Percentiles rank a stretch among this genome's conserved stretches.
These are phyloP conservation scores for Siderastrea siderea DNA, from an alignment of 92 coral and sea anemone species.

Conservation along the genomic window DNA sequence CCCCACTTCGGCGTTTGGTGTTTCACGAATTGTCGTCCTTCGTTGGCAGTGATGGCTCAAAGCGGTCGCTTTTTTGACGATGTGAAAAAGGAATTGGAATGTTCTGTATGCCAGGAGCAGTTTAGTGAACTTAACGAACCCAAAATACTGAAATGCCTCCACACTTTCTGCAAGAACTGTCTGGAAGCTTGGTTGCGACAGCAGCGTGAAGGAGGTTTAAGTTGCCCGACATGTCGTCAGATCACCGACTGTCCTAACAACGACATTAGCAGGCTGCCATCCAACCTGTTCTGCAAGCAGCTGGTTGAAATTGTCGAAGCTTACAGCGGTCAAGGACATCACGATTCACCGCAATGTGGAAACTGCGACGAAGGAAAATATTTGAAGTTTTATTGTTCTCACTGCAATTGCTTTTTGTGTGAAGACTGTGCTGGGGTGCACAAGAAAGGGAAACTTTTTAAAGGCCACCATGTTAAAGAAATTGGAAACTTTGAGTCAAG, in stretches of 20 bases:
- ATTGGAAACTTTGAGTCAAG: too few species aligned
- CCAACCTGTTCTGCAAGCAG: neutral
- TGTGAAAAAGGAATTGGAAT: neutral
- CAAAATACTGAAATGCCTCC: too few species aligned
- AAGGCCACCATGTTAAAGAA: too few species aligned
- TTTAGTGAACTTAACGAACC: too few species aligned
- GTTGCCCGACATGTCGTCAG: too few species aligned
- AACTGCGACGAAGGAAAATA: neutral
- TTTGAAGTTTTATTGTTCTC: neutral
- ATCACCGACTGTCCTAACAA: neutral
- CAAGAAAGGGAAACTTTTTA: neutral
- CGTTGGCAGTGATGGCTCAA: neutral
- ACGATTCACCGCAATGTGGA: neutral
- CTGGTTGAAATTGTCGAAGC: neutral
- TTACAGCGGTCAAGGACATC: neutral
- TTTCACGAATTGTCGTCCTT: too few species aligned
- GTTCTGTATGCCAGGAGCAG: too few species aligned
- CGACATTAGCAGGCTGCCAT: constrained; percentile 5
- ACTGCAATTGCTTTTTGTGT: constrained; percentile 4
- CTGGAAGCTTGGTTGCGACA: too few species aligned
- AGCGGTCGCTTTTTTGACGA: neutral
- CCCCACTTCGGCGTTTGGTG: neutral
- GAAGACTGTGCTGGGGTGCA: neutral
- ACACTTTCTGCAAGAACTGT: too few species aligned
- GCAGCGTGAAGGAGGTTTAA: too few species aligned